These are phyloP conservation scores for Lepeophtheirus nordmannii DNA, from an alignment of 2,888 invertebrate species.

Conservation along the genomic window DNA sequence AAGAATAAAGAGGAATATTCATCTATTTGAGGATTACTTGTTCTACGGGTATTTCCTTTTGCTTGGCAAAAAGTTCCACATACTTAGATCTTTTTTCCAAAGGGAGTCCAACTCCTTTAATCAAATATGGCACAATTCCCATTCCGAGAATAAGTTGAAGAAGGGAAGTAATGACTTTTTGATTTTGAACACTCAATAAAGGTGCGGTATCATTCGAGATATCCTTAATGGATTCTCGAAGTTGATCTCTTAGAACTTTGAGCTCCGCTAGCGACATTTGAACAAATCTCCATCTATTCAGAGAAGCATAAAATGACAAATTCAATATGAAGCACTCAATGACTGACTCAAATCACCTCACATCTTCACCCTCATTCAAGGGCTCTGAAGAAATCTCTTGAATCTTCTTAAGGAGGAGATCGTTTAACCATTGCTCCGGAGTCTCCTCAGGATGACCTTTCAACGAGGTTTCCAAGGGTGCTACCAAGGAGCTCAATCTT, in stretches of 20 bases:
- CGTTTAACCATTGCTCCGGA: neutral
- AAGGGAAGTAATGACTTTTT: conserved; percentile 45
- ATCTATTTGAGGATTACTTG: conserved; percentile 5
- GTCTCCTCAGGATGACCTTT: neutral
- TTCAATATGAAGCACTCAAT: neutral
- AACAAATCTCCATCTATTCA: neutral
- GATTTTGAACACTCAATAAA: conserved; percentile 48
- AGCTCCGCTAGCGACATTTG: neutral
- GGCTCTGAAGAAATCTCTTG: neutral
- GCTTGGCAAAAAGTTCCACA: neutral
- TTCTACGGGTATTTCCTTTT: conserved; percentile 4
- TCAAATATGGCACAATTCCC: conserved; percentile 49
- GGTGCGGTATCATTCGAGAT: neutral
- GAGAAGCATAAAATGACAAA: neutral
- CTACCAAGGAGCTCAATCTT: neutral
- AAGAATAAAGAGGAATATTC: neutral
- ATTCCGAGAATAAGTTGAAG: conserved; percentile 48
- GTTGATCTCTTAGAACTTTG: neutral
- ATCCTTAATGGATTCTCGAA: neutral
- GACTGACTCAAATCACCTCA: neutral
- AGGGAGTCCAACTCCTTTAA: conserved; percentile 48
- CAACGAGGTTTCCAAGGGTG: neutral
- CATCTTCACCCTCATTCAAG: neutral
- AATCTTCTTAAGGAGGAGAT: neutral
- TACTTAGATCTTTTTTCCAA: conserved; percentile 35